Conservation (phyloP, 1,140 invertebrate genomes). For the Helicoverpa armigera region DNA sequence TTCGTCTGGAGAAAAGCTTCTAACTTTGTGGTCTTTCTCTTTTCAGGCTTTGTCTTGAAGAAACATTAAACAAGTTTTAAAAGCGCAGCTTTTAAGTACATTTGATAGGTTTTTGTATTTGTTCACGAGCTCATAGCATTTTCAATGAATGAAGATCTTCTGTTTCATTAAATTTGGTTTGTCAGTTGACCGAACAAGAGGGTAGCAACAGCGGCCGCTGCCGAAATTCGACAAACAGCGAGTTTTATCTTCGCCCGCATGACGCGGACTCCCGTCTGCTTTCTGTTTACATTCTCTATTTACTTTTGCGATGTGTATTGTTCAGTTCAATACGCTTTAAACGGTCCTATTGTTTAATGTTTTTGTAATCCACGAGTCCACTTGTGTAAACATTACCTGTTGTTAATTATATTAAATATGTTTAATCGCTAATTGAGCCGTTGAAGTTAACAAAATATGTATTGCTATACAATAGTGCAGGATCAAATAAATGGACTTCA, state of each 20-base stretch:
- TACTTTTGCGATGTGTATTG: slow-evolving; percentile 28
- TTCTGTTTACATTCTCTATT: slow-evolving; percentile 21
- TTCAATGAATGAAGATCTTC: not conserved
- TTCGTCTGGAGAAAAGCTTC: slow-evolving; percentile 62
- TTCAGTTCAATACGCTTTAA: slow-evolving; percentile 6
- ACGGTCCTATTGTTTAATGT: slow-evolving; percentile 25
- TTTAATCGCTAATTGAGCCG: not conserved
- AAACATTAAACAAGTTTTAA: slow-evolving; percentile 62
- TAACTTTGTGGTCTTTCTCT: slow-evolving; percentile 64
- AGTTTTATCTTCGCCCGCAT: slow-evolving; percentile 44
- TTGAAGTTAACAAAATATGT: slow-evolving; percentile 1
- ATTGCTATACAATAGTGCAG: not conserved
- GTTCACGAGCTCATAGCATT: not conserved
- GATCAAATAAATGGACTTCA: not conserved
- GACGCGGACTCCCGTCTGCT: not conserved
- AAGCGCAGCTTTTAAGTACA: slow-evolving; percentile 54
- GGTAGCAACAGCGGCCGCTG: not conserved
- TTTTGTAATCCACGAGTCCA: slow-evolving; percentile 14
- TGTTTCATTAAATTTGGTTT: not conserved
- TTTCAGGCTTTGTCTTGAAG: slow-evolving; percentile 63
- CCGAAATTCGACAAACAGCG: slow-evolving; percentile 13
- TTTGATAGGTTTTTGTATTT: slow-evolving; percentile 46
- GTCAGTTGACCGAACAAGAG: not conserved
- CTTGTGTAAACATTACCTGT: slow-evolving; percentile 14
- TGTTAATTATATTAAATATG: slow-evolving; percentile 23